Evolutionary conservation across 35 echinoderm and acorn worm genomes (phyloP).

Genomic region (Anneissia japonica): DNA sequence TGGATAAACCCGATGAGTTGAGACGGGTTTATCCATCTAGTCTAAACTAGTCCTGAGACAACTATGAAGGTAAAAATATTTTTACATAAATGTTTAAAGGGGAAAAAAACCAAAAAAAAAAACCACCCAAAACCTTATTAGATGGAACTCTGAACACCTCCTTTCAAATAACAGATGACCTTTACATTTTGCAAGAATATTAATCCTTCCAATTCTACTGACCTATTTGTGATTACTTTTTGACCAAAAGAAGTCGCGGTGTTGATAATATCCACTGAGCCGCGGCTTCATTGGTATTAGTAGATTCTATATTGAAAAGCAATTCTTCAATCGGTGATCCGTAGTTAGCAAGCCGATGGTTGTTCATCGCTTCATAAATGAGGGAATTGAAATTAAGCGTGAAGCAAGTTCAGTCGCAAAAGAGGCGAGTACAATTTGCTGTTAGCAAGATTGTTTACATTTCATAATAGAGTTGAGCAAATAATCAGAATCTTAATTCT

Average conservation of each 20-base stretch:
- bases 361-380: neutral
- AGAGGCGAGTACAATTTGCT: neutral
- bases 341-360: neutral
- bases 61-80: too few relatives aligned
- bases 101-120: too few relatives aligned
- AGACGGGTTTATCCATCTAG: too few relatives aligned
- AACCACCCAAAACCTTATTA: too few relatives aligned
- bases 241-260: neutral
- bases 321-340: neutral
- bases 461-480: neutral
- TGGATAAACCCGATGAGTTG: too few relatives aligned
- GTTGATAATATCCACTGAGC: neutral
- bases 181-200: neutral
- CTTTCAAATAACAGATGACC: neutral
- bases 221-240: neutral
- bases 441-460: neutral
- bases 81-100: too few relatives aligned
- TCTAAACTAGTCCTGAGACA: too few relatives aligned
- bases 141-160: too few relatives aligned
- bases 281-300: neutral
- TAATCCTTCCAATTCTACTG: neutral
- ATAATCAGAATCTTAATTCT: neutral
- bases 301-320: neutral
- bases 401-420: neutral
- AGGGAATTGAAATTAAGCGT: neutral